Evolutionary conservation across 2,888 invertebrate species (phyloP), one percentile per base, ranked within the genome.

Genomic region (Chrysina gloriosa): DNA sequence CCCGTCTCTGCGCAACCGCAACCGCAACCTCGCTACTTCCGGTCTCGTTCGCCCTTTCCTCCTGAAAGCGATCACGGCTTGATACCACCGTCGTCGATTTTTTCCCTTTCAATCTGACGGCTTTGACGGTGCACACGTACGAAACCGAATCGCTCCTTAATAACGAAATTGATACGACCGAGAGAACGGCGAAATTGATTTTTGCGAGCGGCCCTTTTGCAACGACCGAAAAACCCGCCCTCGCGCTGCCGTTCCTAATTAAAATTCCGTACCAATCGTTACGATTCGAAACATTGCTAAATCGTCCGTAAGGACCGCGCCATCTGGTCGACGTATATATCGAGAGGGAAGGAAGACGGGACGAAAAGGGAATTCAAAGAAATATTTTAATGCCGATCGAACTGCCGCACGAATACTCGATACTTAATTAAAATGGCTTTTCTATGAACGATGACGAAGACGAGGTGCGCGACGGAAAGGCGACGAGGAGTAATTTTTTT

Each of bases 381-480:
- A 29, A 52, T 52, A 52, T 52, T 52, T 52, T 29, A 29, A 52
- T 52, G 42, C 16, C 19, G 7, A 23, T 7, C 4, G 52, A 52
- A 34, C 29, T 34, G 7, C 25, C 31, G 52, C n/a, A 16, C 14
- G 23, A 52, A 29, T 39, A 7, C 31, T 19, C 29, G 27, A 25
- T 58, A 45, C 27, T 54, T 58, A 66, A 66, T 45, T 71, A 45
- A 45, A 61, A 52, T 52, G 14, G 16, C 19, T 42, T 42, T 42
- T 42, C 42, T 42, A 16, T 19, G n/a, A n/a, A n/a, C n/a, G n/a
- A n/a, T n/a, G 29, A 29, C 3, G 6, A 5, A 29, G 6, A 29
- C 29, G 29, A 29, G 29, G 29, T 29, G 3, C 29, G 6, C 3
- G 6, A 29, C 29, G 3, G 6, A 3, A 3, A 6, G 6, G 4